These are phyloP conservation scores for Drosophila subobscura DNA, from an alignment of 1,140 invertebrate species.

Conservation along the genomic window DNA sequence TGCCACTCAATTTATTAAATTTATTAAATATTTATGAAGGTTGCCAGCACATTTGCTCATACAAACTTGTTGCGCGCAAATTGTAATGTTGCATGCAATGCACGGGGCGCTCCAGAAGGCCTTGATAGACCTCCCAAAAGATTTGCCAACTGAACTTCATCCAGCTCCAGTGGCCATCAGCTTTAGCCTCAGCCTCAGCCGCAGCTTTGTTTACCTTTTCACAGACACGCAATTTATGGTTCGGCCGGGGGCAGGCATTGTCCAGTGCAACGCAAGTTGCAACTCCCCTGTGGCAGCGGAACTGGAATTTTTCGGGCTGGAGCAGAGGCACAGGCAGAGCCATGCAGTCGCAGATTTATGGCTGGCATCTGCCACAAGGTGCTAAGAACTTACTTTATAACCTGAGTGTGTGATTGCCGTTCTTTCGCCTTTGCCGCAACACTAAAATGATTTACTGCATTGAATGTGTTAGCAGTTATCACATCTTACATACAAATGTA, in stretches of 20 bases:
- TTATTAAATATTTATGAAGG: conserved; percentile 47
- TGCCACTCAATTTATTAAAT: conserved; percentile 55
- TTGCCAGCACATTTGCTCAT: conserved; percentile 5
- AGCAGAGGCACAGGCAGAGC: background rate
- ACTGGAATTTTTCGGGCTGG: conserved; percentile 10
- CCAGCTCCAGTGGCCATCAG: conserved; percentile 10
- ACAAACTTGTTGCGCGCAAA: conserved; percentile 43
- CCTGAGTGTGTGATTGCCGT: conserved; percentile 38
- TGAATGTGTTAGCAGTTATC: conserved; percentile 36
- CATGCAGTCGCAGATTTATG: conserved; percentile 43
- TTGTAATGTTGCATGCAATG: conserved; percentile 35
- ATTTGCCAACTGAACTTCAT: conserved; percentile 14
- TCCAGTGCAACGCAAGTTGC: conserved; percentile 18
- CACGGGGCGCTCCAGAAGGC: conserved; percentile 11
- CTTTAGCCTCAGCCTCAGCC: background rate
- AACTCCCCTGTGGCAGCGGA: conserved; percentile 23
- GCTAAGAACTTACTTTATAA: conserved; percentile 37
- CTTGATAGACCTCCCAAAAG: conserved; percentile 41
- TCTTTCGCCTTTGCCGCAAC: conserved; percentile 11
- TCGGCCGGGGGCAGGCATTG: conserved; percentile 40
- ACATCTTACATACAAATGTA: too few species aligned
- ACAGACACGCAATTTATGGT: conserved; percentile 49
- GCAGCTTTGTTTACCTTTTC: conserved; percentile 36
- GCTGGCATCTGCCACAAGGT: conserved; percentile 45
- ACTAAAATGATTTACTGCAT: conserved; percentile 39